phyloP scores from a whole-genome alignment of 2,888 invertebrate species.

The Bimastos eiseni region DNA sequence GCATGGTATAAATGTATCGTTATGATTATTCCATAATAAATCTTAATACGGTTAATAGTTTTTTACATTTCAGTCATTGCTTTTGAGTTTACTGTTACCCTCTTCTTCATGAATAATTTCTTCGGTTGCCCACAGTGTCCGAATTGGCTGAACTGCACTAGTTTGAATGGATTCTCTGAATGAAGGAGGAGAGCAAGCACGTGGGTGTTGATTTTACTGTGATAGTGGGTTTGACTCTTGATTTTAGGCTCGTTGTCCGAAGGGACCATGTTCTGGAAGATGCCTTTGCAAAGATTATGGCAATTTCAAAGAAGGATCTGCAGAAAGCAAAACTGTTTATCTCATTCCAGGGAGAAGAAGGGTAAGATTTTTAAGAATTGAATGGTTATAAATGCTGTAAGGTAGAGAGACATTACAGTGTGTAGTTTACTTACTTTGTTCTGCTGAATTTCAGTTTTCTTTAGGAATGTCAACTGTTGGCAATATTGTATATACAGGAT shows the following conservation, averaged over 20 bases:
- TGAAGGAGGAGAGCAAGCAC: not conserved
- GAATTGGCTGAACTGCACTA: no score
- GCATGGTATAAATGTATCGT: no score
- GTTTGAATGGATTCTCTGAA: no score
- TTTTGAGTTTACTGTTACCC: no score
- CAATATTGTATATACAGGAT: not conserved
- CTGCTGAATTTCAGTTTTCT: not conserved
- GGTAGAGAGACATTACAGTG: not conserved
- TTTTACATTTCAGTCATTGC: no score
- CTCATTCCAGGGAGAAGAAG: slow-evolving; percentile 83
- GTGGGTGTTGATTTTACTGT: not conserved
- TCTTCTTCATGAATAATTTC: no score
- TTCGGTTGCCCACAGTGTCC: no score
- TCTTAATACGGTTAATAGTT: no score
- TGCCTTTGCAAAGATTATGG: slow-evolving; percentile 94
- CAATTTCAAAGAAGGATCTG: slow-evolving; percentile 89
- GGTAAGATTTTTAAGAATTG: slow-evolving; percentile 62
- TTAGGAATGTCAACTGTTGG: not conserved
- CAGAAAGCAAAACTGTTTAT: slow-evolving; percentile 93
- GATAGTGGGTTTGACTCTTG: not conserved
- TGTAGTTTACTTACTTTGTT: not conserved
- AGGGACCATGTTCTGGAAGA: slow-evolving; percentile 91
- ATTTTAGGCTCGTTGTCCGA: slow-evolving; percentile 81
- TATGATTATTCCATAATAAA: no score
- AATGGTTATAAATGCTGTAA: not conserved